Conservation (phyloP, 1,140 invertebrate genomes). For the Drosophila equinoxialis region DNA sequence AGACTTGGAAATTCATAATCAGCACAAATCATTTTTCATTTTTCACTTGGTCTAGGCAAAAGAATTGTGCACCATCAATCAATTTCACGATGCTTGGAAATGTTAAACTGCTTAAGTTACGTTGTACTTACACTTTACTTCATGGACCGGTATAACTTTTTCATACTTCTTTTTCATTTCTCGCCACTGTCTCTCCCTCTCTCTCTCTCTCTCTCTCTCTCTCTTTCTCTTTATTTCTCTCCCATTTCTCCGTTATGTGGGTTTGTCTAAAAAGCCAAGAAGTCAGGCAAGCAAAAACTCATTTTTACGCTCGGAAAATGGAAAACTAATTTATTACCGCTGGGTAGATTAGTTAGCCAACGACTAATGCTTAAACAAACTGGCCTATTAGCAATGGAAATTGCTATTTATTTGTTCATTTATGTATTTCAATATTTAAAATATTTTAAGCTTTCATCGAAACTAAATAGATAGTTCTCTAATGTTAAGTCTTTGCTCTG, state of each 20-base stretch:
- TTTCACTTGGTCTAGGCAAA: constrained; percentile 54
- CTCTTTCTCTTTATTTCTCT: constrained; percentile 29
- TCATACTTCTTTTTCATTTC: constrained; percentile 7
- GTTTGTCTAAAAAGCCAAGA: constrained; percentile 57
- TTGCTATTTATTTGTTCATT: neutral
- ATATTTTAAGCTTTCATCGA: neutral
- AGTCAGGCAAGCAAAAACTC: constrained; percentile 64
- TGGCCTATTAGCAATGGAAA: neutral
- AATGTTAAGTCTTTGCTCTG: neutral
- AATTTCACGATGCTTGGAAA: constrained; percentile 79
- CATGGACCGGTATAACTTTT: constrained; percentile 54
- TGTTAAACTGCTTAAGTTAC: constrained; percentile 80
- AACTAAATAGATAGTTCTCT: neutral
- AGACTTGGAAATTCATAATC: constrained; percentile 64
- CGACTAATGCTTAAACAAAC: neutral
- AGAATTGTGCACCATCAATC: constrained; percentile 67
- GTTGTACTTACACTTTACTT: constrained; percentile 79
- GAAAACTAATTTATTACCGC: constrained; percentile 12
- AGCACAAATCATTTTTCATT: constrained; percentile 73
- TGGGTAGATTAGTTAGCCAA: constrained; percentile 15
- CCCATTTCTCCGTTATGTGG: constrained; percentile 30
- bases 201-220: neutral
- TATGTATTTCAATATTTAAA: too few relatives aligned
- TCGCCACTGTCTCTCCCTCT: too few relatives aligned
- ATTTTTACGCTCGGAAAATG: constrained; percentile 51